Conservation (phyloP, 2,797 vertebrate species). For the Kryptopterus vitreolus region DNA sequence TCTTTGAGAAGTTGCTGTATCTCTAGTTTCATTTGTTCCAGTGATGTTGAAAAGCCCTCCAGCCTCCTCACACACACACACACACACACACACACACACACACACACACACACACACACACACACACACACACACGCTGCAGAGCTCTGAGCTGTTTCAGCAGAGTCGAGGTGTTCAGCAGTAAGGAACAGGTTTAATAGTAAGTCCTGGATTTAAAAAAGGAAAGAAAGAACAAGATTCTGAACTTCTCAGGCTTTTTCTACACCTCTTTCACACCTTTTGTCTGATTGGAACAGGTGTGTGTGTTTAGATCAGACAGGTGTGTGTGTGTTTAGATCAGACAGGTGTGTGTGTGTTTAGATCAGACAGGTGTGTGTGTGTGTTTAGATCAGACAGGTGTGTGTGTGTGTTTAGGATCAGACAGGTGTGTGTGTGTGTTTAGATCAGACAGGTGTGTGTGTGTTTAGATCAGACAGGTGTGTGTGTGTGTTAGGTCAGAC, state of each 20-base stretch:
- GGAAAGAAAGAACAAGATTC: background rate
- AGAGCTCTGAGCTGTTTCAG: background rate
- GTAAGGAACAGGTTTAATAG: background rate
- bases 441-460: no score
- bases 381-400: background rate
- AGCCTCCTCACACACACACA: background rate
- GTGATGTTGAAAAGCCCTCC: background rate
- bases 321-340: background rate
- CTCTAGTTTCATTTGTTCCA: slow-evolving; percentile 3
- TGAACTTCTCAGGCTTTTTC: background rate
- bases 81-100: background rate
- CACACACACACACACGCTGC: background rate
- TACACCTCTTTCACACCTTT: background rate
- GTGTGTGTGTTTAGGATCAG: background rate
- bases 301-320: background rate
- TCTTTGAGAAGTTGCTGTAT: background rate
- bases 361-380: background rate
- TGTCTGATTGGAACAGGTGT: background rate
- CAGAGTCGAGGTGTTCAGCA: background rate
- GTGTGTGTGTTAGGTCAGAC: no score
- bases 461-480: no score
- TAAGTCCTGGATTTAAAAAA: background rate
- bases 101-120: slow-evolving; percentile 14
- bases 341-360: background rate
- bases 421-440: background rate